Percentiles rank a stretch among this genome's conserved stretches.
Evolutionary conservation across 2,888 invertebrate genomes (phyloP).

Genomic region (Athalia cordata): DNA sequence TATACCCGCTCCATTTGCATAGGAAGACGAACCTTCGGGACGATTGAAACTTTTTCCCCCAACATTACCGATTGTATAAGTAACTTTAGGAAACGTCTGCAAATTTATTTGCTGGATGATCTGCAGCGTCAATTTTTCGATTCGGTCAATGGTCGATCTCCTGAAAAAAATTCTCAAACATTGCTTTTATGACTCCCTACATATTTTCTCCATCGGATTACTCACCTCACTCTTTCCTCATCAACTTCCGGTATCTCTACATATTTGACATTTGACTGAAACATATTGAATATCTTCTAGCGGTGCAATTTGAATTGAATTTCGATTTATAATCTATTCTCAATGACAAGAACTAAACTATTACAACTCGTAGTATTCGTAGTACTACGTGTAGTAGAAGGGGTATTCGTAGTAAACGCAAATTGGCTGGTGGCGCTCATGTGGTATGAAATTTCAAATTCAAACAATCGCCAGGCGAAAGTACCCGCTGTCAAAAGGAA

Average conservation of each 20-base stretch:
- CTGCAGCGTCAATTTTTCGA: slow-evolving; percentile 11
- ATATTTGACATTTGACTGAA: slow-evolving; percentile 9
- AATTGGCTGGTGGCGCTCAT: too few species aligned
- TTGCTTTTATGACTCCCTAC: background rate
- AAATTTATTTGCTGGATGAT: slow-evolving; percentile 8
- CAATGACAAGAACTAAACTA: too few species aligned
- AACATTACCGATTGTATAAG: background rate
- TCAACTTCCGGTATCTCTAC: slow-evolving; percentile 11
- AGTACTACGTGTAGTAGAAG: too few species aligned
- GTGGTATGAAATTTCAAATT: too few species aligned
- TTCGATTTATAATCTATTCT: too few species aligned
- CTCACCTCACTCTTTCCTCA: slow-evolving; percentile 8
- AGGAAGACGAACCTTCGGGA: background rate
- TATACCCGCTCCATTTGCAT: background rate
- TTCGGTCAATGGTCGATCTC: slow-evolving; percentile 20
- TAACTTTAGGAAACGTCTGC: slow-evolving; percentile 27
- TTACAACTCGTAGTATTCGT: too few species aligned
- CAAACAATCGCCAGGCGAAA: too few species aligned
- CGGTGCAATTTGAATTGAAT: too few species aligned
- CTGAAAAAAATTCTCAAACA: background rate
- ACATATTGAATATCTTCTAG: background rate
- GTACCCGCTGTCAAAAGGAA: too few species aligned
- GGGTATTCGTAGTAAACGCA: too few species aligned
- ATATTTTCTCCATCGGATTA: background rate
- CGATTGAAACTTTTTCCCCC: too few species aligned